These are phyloP conservation scores for Crossaster papposus DNA, from an alignment of 53 echinoderm and acorn worm genomes.

Conservation along the genomic window DNA sequence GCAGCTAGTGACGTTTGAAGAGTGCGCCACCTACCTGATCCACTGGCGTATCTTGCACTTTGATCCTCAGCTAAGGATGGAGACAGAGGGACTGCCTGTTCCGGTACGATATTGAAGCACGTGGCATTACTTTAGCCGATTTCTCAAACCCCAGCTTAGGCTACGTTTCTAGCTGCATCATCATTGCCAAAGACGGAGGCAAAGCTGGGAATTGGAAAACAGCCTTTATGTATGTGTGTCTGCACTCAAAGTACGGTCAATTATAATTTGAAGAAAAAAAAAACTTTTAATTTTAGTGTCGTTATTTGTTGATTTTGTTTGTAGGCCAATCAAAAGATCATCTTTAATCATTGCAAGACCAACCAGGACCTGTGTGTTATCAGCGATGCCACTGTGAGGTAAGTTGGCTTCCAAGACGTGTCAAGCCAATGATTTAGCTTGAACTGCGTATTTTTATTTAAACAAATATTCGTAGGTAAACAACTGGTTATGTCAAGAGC, in stretches of 20 bases:
- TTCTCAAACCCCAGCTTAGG: too few species aligned
- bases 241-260: too few species aligned
- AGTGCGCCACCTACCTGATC: conserved; percentile 69
- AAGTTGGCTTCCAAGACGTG: neutral
- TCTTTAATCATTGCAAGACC: conserved; percentile 96
- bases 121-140: too few species aligned
- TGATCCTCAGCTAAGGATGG: conserved; percentile 90
- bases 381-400: conserved; percentile 78
- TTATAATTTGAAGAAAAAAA: too few species aligned
- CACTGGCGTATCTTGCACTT: conserved; percentile 91
- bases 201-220: too few species aligned
- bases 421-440: too few species aligned
- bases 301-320: neutral
- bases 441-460: too few species aligned
- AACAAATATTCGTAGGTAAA: too few species aligned
- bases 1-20: conserved; percentile 58
- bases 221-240: too few species aligned
- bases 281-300: neutral
- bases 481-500: too few species aligned
- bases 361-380: conserved; percentile 88
- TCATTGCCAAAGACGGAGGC: too few species aligned
- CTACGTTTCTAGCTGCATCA: too few species aligned
- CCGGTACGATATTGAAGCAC: conserved; percentile 69
- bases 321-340: conserved; percentile 93
- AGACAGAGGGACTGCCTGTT: conserved; percentile 92